Conservation (phyloP, 2,113 vertebrate species). For the Steatornis caripensis region DNA sequence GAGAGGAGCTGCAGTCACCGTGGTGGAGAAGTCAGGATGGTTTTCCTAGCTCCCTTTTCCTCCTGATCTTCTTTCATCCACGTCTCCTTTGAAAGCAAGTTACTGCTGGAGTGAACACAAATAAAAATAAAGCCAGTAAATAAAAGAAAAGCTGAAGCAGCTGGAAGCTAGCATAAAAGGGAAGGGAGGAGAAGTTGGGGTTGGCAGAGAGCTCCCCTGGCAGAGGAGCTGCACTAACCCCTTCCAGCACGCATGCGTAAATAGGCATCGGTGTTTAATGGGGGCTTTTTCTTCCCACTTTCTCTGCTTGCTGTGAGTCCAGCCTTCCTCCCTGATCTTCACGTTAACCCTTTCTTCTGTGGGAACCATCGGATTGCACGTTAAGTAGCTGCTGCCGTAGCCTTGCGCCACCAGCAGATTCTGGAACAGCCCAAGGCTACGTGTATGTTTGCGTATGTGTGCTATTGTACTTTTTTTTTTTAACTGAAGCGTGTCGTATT, state of each 20-base stretch:
- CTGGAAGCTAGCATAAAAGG: background rate
- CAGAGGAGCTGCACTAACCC: background rate
- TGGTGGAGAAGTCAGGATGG: background rate
- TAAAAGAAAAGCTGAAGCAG: constrained; percentile 3
- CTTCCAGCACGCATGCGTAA: background rate
- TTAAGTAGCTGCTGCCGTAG: background rate
- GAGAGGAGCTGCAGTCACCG: background rate
- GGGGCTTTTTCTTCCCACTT: background rate
- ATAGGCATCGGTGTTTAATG: background rate
- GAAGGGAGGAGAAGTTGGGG: background rate
- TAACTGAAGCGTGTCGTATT: background rate
- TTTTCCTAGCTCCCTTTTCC: background rate
- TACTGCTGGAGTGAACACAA: background rate
- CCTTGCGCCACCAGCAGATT: background rate
- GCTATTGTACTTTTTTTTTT: background rate
- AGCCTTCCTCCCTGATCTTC: background rate
- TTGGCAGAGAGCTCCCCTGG: constrained; percentile 1
- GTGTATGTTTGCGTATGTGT: background rate
- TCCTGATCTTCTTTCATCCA: background rate
- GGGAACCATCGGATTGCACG: background rate
- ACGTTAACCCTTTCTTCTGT: background rate
- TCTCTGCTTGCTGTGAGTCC: background rate
- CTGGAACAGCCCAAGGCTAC: background rate
- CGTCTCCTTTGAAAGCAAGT: background rate
- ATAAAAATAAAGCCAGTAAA: constrained; percentile 9